Evolutionary conservation across 2,888 invertebrate species (phyloP).

Genomic region (Sympetrum striolatum): DNA sequence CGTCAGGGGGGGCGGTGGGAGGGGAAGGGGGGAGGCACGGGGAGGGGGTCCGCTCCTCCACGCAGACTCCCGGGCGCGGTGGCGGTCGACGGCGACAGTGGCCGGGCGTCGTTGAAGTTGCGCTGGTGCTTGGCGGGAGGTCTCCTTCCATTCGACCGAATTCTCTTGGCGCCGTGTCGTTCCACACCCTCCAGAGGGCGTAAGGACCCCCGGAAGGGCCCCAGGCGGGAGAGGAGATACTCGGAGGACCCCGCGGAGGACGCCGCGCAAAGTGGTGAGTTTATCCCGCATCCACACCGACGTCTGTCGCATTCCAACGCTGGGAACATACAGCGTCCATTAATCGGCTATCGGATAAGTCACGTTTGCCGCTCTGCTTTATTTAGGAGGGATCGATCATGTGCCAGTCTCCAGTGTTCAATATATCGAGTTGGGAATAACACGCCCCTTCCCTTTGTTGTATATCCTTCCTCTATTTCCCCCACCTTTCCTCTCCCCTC

Average conservation of each 20-base stretch:
- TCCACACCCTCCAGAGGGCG: background rate
- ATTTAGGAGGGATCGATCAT: background rate
- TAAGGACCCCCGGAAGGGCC: background rate
- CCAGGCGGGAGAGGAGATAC: background rate
- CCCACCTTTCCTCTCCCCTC: background rate
- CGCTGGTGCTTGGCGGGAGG: background rate
- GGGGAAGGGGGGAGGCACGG: background rate
- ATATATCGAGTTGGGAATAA: background rate
- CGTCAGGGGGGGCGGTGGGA: background rate
- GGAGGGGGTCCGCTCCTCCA: background rate
- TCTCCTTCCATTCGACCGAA: background rate
- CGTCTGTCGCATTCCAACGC: too few relatives aligned
- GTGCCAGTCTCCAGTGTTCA: background rate
- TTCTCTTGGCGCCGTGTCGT: background rate
- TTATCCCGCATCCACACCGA: too few relatives aligned
- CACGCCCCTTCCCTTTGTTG: background rate
- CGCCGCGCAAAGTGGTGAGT: background rate
- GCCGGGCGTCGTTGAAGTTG: background rate
- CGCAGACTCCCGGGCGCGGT: conserved; percentile 1
- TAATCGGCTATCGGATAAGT: background rate
- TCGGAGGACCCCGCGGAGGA: background rate
- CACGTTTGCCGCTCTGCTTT: background rate
- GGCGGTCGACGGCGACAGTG: conserved; percentile 5
- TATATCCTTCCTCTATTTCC: background rate
- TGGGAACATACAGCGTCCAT: background rate